A percentile compares a stretch with the other conserved stretches of the same genome.
Evolutionary conservation across 2,797 vertebrate species (phyloP).

Genomic region (Gobio occitaniae): DNA sequence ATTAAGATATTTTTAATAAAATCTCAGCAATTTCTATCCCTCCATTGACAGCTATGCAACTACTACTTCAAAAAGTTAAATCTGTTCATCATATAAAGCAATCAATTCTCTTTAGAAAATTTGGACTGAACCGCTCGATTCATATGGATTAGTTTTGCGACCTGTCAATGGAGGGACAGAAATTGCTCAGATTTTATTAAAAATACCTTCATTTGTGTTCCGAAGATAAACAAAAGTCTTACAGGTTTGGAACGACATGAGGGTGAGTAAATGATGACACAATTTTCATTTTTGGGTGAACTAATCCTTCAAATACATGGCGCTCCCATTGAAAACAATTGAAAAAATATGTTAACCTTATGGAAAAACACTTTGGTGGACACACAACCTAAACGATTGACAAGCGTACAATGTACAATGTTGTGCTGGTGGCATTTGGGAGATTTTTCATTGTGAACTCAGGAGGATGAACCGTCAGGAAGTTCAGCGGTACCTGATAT

Average conservation of each 20-base stretch:
- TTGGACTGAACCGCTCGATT: neutral
- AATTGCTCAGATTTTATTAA: neutral
- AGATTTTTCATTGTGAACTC: neutral
- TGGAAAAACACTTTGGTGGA: neutral
- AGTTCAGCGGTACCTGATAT: conserved; percentile 83
- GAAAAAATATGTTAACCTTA: neutral
- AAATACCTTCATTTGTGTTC: neutral
- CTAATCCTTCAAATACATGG: neutral
- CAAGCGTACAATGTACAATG: neutral
- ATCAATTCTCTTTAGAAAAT: neutral
- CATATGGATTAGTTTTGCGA: neutral
- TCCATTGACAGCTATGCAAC: no score
- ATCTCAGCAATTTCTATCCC: no score
- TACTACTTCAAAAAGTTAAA: no score
- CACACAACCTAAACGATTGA: neutral
- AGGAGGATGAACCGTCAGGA: neutral
- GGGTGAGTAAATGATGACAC: neutral
- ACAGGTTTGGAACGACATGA: neutral
- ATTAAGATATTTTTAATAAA: no score
- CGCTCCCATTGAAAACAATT: neutral
- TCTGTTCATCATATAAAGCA: neutral
- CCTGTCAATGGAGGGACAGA: neutral
- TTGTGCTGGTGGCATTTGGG: neutral
- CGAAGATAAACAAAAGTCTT: neutral
- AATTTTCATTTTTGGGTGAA: neutral